Base-by-base conservation (phyloP, 1,140 invertebrate genomes). In the Drosophila lacertosa region DNA sequence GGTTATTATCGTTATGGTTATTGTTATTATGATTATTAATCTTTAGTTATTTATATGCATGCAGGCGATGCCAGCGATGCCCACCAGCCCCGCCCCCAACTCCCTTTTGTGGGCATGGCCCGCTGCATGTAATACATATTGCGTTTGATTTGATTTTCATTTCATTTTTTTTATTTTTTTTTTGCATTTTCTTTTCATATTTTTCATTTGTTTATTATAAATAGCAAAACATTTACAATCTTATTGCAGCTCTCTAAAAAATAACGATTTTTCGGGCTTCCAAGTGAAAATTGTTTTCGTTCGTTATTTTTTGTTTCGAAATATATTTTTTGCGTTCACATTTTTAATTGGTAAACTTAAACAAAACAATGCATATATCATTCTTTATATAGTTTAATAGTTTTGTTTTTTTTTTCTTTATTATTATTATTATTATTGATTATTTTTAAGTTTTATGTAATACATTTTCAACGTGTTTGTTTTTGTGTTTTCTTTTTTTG, bases 211-310 rank as follows among this genome's bases (percentile, higher is more conserved):
- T 63, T 59, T 42, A 55, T 32, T 74, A 80, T 89, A 89, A 89
- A 86, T 84, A 89, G 69, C 60, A 80, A 88, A 79, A 86, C 70
- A 89, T 84, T 73, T 89, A 89, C 86, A 89, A 89, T 89, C 80
- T 89, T 89, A 89, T 89, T 89, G 86, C 86, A 70, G 65, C 47
- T 54, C 67, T 70, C 64, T 77, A 68, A 77, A 50, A 60, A 58
- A 67, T 69, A 80, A 67, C 53, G 45, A 50, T 70, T 60, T 77
- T 73, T 77, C 10, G 45, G 32, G 59, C 48, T 37, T 58, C 42
- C 35, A 37, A 57, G 29, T 32, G 24, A 40, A 54, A 45, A 69
- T 78, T 51, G 53, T 11, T 26, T 47, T 62, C 26, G 2, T 53
- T 57, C n/a, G 64, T 74, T 66, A 45, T 42, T 35, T 51, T 58